Conservation (phyloP, 2,888 invertebrate genomes). For the Brachyptera risi region DNA sequence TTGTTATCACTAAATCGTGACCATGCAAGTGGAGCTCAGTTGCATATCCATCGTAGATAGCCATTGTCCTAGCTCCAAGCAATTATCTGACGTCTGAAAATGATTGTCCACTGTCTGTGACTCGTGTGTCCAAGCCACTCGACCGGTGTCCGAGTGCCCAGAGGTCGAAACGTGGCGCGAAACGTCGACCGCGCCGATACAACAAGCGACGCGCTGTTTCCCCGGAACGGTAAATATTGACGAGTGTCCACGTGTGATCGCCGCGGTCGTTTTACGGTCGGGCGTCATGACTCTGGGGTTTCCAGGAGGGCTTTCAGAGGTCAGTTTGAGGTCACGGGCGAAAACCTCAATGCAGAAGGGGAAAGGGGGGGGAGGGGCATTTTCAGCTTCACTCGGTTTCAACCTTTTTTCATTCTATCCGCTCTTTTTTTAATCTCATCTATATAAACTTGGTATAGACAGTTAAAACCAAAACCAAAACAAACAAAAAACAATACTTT, state of each 20-base stretch:
- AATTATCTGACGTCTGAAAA: too few species aligned
- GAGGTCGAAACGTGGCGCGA: too few species aligned
- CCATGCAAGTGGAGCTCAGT: too few species aligned
- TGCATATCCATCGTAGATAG: too few species aligned
- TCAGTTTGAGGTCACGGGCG: slow-evolving; percentile 35
- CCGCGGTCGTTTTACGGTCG: slow-evolving; percentile 1
- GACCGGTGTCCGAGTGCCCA: too few species aligned
- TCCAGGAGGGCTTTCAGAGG: slow-evolving; percentile 27
- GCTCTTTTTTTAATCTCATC: slow-evolving; percentile 33
- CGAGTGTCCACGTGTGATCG: not conserved
- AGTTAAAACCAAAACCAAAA: not conserved
- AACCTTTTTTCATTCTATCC: slow-evolving; percentile 39
- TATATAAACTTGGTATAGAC: slow-evolving; percentile 6
- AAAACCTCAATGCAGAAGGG: slow-evolving; percentile 34
- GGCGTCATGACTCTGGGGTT: slow-evolving; percentile 29
- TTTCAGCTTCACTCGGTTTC: slow-evolving; percentile 38
- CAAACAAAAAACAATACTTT: not conserved
- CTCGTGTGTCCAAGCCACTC: too few species aligned
- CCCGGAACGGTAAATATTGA: too few species aligned
- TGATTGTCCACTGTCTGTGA: too few species aligned
- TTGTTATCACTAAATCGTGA: too few species aligned
- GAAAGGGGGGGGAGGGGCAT: slow-evolving; percentile 31
- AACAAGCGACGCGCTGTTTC: too few species aligned
- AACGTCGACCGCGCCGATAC: too few species aligned
- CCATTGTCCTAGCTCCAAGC: too few species aligned